These are phyloP conservation scores for Centropristis striata DNA, from an alignment of 2,113 vertebrate species.

Conservation along the genomic window DNA sequence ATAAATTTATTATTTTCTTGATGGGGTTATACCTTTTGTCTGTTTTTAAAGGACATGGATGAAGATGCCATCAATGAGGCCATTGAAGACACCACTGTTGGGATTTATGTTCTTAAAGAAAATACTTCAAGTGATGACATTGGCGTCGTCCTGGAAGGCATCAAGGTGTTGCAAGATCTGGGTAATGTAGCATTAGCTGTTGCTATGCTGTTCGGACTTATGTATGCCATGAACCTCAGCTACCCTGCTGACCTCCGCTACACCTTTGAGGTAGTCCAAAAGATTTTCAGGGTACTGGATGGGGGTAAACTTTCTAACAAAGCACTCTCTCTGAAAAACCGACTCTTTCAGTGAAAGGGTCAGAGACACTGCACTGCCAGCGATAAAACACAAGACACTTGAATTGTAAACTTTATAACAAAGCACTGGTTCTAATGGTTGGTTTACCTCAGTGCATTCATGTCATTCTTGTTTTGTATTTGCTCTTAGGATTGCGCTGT, in stretches of 20 bases:
- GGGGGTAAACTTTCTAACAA: background rate
- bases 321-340: background rate
- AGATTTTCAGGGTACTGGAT: background rate
- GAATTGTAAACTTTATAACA: too few species aligned
- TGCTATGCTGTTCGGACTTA: slow-evolving; percentile 8
- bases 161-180: slow-evolving; percentile 12
- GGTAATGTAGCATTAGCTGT: slow-evolving; percentile 26
- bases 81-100: slow-evolving; percentile 4
- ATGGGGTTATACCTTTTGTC: background rate
- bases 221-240: background rate
- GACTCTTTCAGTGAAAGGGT: background rate
- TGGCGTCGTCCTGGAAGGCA: slow-evolving; percentile 24
- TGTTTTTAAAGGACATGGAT: slow-evolving; percentile 12
- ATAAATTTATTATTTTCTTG: background rate
- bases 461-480: too few species aligned
- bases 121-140: slow-evolving; percentile 16
- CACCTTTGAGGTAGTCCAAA: background rate
- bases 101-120: slow-evolving; percentile 11
- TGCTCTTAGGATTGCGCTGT: too few species aligned
- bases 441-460: too few species aligned
- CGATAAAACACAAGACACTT: too few species aligned
- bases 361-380: too few species aligned
- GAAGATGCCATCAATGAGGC: background rate
- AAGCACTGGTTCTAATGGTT: too few species aligned
- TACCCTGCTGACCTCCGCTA: slow-evolving; percentile 5